Percentiles rank a stretch among this genome's conserved stretches.
phyloP scores from a whole-genome alignment of 2,113 vertebrate genomes.

The Dipodomys stephensi region DNA sequence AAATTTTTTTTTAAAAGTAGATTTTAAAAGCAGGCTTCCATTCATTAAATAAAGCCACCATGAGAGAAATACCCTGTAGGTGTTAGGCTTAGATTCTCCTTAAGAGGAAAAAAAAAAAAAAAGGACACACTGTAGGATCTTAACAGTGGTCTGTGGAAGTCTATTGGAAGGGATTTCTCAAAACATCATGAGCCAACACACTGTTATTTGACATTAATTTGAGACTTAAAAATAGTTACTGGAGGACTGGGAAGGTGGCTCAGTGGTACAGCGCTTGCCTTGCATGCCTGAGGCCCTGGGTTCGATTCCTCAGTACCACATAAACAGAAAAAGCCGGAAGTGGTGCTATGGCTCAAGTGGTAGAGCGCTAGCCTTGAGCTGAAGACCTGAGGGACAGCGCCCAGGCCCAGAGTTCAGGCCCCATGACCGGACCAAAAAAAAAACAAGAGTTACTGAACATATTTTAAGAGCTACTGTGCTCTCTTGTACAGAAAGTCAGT shows the following conservation, averaged over 20 bases:
- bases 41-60: conserved; percentile 30
- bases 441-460: not conserved
- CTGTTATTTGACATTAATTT: conserved; percentile 14
- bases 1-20: no score
- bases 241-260: no score
- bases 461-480: not conserved
- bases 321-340: no score
- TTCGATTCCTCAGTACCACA: no score
- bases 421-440: no score
- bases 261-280: no score
- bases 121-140: not conserved
- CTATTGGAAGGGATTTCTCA: not conserved
- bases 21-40: conserved; percentile 28
- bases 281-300: no score
- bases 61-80: not conserved
- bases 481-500: not conserved
- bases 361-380: no score
- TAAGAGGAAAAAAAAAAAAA: not conserved
- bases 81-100: not conserved
- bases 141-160: not conserved
- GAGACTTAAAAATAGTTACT: conserved; percentile 54
- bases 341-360: no score
- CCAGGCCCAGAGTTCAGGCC: no score
- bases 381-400: no score
- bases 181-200: not conserved